Evolutionary conservation across 2,797 vertebrate genomes (phyloP).

Genomic region (Siniperca scherzeri): DNA sequence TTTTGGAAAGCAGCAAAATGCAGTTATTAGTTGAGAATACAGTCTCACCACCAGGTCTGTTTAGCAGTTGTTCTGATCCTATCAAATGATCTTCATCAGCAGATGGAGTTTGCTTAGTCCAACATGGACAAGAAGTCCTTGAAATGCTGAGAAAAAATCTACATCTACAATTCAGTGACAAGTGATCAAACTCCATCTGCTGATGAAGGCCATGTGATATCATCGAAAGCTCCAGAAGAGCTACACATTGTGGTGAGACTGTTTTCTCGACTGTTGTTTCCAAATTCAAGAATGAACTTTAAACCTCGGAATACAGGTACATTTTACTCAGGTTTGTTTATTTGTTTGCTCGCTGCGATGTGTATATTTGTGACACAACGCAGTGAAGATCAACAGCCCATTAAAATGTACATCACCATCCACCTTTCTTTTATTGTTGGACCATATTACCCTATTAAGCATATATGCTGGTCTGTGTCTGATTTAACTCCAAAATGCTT

Average conservation of each 20-base stretch:
- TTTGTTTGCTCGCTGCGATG: neutral
- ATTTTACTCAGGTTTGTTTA: neutral
- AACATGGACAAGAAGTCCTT: neutral
- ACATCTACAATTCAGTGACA: neutral
- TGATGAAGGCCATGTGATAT: too few species aligned
- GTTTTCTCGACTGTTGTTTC: neutral
- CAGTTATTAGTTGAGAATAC: constrained; percentile 13
- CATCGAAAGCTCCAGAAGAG: neutral
- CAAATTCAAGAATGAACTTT: too few species aligned
- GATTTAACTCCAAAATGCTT: neutral
- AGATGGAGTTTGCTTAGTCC: constrained; percentile 25
- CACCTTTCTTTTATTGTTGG: constrained; percentile 1
- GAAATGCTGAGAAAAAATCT: neutral
- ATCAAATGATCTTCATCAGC: constrained; percentile 1
- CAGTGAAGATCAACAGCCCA: neutral
- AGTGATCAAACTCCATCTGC: neutral
- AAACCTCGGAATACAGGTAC: neutral
- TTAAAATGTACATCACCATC: neutral
- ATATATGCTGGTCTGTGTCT: neutral
- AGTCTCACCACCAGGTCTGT: constrained; percentile 21
- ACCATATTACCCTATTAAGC: constrained; percentile 16
- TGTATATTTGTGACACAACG: neutral
- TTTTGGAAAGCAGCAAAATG: constrained; percentile 22
- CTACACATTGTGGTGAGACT: neutral
- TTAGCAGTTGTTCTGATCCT: constrained; percentile 40